Evolutionary conservation across 1,140 invertebrate genomes (phyloP), one percentile per base, ranked within the genome.

Genomic region (Lasioglossum albipes): DNA sequence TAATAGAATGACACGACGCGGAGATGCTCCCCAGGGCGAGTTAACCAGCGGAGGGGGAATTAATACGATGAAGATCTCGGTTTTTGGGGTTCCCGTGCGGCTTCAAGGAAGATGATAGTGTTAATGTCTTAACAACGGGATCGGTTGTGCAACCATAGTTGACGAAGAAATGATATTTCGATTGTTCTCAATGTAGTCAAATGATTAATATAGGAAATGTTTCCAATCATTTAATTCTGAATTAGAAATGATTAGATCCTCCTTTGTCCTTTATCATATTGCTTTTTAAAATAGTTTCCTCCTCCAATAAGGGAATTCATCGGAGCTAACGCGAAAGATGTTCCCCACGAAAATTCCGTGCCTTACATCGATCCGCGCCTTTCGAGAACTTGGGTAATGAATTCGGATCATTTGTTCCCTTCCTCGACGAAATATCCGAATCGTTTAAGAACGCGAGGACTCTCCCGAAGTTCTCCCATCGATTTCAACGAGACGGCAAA

Each of bases 351-450:
- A 81, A 64, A 42, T 83, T 57, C 66, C 61, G 13, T 5, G 78
- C 45, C 65, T 70, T 59, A 59, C 54, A 71, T 79, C 67, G 75
- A 84, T 70, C 31, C 83, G 45, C 31, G 10, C 5, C 20, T 54
- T 57, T 59, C 59, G 45, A 27, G 62, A 72, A 64, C 59, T 69
- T 20, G 27, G 27, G 57, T 71, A 79, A 52, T 75, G 59, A 84
- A 84, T 84, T 83, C 54, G 52, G 52, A 22, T 62, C 75, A 57
- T 49, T 80, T 75, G 72, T 62, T 42, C 42, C 70, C 42, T 42
- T 49, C 62, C 2, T 22, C 18, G 13, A 2, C 42, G 36, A 65
- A 62, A 49, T 54, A 71, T 72, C 22, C 49, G 67, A 76, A 66
- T 79, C 62, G 49, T 22, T 65, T 36, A n/a, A n/a, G 49, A 31